Evolutionary conservation across 2,797 vertebrate species (phyloP), one percentile per base, ranked within the genome.

Genomic region (Pteropus rufus): DNA sequence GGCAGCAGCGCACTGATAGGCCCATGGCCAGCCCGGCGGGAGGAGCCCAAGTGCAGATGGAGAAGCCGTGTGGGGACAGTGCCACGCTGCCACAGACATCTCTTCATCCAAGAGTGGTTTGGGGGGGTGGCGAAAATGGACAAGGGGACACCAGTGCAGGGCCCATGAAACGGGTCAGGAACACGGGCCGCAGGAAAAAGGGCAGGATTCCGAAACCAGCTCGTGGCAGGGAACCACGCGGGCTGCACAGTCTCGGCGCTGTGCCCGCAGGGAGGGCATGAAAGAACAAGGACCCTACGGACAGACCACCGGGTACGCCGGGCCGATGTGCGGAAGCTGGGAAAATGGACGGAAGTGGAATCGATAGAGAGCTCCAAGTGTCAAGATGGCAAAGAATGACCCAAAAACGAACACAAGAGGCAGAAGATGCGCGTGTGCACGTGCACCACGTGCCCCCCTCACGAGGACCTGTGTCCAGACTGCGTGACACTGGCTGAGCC

Each of bases 61-160:
- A 54, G 67, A 26, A 16, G 86, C 82, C n/a, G 34, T 9, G 7
- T 56, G 14, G 24, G 19, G 23, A 29, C 21, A 58, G 36, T 7
- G 6, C 65, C n/a, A 7, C 14, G 41, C 67, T 7, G 67, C 58
- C 34, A 36, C 2, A 14, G 58, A 29, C 0, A 23, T 16, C 46
- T 49, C 75, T 16, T 14, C 56, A 26, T 15, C 41, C 10, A 2
- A 11, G 15, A 54, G 46, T 16, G 5, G 65, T 24, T 10, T 21
- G 19, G 14, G 31, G 19, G 14, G 31, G 31, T 11, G 23, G 4
- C 4, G 49, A 14, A 65, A 1, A 52, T 0, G 1, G 56, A 7
- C 29, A 60, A 26, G 31, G 1, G 3, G 18, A 29, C 15, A 29
- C 4, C 60, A 34, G 26, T 0, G 26, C 8, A 4, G n/a, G 29